phyloP scores from a whole-genome alignment of 2,888 invertebrate genomes.

The Rhopalosiphum nymphaeae region DNA sequence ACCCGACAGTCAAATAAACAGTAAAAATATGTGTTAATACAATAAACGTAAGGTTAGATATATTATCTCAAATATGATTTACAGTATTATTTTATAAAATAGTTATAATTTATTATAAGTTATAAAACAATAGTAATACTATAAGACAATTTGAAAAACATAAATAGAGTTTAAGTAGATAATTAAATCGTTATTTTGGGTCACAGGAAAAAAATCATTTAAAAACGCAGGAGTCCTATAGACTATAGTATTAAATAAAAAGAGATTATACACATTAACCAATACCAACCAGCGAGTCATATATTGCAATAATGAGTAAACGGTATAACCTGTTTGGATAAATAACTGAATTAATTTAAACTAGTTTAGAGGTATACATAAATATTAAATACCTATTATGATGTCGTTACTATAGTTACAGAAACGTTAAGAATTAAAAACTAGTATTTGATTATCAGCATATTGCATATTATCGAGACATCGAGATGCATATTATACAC shows the following conservation, averaged over 20 bases:
- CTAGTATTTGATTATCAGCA: constrained; percentile 6
- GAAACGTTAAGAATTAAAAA: constrained; percentile 18
- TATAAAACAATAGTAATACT: background rate
- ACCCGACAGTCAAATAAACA: background rate
- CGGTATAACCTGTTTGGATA: constrained; percentile 58
- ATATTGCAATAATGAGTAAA: constrained; percentile 44
- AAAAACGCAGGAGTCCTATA: constrained; percentile 21
- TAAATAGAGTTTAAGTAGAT: background rate
- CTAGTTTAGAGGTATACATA: constrained; percentile 44
- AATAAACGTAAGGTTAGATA: background rate
- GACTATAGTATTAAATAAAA: constrained; percentile 40
- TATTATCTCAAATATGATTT: background rate
- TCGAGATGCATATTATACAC: constrained; percentile 30
- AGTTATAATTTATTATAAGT: background rate
- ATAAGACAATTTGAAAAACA: background rate
- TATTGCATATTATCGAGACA: background rate
- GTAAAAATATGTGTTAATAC: background rate
- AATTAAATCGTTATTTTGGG: constrained; percentile 44
- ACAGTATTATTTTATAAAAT: background rate
- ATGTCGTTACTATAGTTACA: constrained; percentile 26
- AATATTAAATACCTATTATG: constrained; percentile 12
- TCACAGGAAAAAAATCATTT: constrained; percentile 38
- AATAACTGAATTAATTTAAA: constrained; percentile 57
- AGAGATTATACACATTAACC: constrained; percentile 29
- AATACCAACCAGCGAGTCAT: constrained; percentile 33